Conservation (phyloP, 2,888 invertebrate species). For the Scaptomyza caliginosa region DNA sequence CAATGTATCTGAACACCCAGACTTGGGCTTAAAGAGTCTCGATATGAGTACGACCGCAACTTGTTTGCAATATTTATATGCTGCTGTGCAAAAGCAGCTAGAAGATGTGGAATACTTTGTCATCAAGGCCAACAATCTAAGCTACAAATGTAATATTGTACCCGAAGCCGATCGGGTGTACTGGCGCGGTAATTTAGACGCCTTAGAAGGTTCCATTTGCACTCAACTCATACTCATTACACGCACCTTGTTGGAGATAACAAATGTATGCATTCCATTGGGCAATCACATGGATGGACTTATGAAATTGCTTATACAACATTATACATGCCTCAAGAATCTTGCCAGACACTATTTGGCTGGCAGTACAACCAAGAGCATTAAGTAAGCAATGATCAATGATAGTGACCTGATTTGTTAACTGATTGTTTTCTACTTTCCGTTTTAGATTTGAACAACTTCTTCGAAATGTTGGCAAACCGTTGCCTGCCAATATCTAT, state of each 20-base stretch:
- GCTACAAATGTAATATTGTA: constrained; percentile 84
- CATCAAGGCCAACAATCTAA: constrained; percentile 84
- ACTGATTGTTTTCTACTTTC: neutral
- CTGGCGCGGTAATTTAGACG: constrained; percentile 84
- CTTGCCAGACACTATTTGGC: constrained; percentile 86
- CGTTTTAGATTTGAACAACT: constrained; percentile 85
- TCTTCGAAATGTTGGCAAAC: constrained; percentile 85
- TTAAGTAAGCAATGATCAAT: constrained; percentile 61
- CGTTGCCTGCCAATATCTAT: constrained; percentile 85
- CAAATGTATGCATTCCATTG: constrained; percentile 85
- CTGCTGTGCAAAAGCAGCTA: constrained; percentile 80
- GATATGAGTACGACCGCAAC: constrained; percentile 71
- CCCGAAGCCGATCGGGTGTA: constrained; percentile 84
- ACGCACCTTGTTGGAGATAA: constrained; percentile 85
- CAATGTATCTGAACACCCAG: constrained; percentile 16
- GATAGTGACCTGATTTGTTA: neutral
- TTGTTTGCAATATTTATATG: constrained; percentile 74
- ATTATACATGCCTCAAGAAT: constrained; percentile 85
- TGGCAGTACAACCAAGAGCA: constrained; percentile 83
- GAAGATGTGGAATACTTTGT: constrained; percentile 83
- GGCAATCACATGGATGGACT: constrained; percentile 86
- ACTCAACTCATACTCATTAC: constrained; percentile 86
- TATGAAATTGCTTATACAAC: constrained; percentile 85
- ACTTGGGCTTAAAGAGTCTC: constrained; percentile 78
- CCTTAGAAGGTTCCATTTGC: constrained; percentile 86